These are phyloP conservation scores for Rhinolophus ferrumequinum DNA, from an alignment of 2,113 vertebrate genomes.

Conservation along the genomic window DNA sequence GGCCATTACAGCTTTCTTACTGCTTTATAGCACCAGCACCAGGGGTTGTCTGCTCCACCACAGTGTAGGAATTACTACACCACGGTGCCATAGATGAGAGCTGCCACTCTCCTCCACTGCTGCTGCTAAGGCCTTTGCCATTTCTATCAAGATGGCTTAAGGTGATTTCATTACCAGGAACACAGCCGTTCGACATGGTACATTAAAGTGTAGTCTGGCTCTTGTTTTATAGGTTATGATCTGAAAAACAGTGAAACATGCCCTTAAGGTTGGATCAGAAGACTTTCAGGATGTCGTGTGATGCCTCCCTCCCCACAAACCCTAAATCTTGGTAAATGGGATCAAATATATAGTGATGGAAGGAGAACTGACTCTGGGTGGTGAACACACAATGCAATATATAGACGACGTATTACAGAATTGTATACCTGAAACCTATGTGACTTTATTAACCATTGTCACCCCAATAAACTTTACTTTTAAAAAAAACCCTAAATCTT, in stretches of 20 bases:
- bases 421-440: no score
- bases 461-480: no score
- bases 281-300: not conserved
- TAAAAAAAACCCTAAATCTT: not conserved
- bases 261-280: not conserved
- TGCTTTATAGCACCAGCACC: not conserved
- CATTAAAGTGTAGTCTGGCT: not conserved
- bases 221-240: not conserved
- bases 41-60: rapidly evolving
- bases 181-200: not conserved
- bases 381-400: no score
- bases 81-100: no score
- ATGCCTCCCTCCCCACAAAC: not conserved
- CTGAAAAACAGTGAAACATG: not conserved
- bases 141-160: not conserved
- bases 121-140: not conserved
- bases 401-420: no score
- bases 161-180: not conserved
- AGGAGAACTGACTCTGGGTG: no score
- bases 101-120: rapidly evolving
- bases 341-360: no score
- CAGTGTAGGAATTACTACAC: no score
- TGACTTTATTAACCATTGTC: no score
- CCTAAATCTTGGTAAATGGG: not conserved
- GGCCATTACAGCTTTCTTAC: not conserved